Percentiles rank a stretch among this genome's conserved stretches.
phyloP scores from a whole-genome alignment of 2,888 invertebrate genomes.

The Yponomeuta cagnagella region DNA sequence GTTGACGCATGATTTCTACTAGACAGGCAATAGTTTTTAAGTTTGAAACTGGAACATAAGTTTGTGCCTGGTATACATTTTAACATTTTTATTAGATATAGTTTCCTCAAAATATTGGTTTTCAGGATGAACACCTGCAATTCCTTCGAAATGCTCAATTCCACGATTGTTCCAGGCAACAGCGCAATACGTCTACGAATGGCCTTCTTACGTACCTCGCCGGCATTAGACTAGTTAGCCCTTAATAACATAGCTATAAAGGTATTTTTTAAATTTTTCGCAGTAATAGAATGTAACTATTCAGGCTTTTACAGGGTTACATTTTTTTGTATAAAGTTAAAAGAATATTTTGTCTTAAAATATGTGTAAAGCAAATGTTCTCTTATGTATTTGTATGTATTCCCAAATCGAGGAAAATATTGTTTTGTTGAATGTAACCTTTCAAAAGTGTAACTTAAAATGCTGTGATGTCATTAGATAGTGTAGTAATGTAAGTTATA shows the following conservation, averaged over 20 bases:
- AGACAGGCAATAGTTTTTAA: too few relatives aligned
- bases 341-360: slow-evolving; percentile 2
- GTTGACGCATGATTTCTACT: too few relatives aligned
- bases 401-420: background rate
- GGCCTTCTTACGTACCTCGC: slow-evolving; percentile 54
- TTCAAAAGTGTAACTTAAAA: slow-evolving; percentile 24
- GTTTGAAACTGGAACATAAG: too few relatives aligned
- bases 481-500: slow-evolving; percentile 49
- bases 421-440: slow-evolving; percentile 7
- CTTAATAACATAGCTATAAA: slow-evolving; percentile 16
- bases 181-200: slow-evolving; percentile 48
- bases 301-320: background rate
- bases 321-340: background rate
- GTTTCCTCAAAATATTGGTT: too few relatives aligned
- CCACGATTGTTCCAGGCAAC: slow-evolving; percentile 39
- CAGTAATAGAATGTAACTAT: slow-evolving; percentile 20
- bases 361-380: slow-evolving; percentile 8
- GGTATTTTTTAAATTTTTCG: slow-evolving; percentile 22
- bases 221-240: slow-evolving; percentile 36
- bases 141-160: slow-evolving; percentile 8
- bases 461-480: slow-evolving; percentile 51
- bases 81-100: too few relatives aligned
- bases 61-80: too few relatives aligned
- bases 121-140: too few relatives aligned
- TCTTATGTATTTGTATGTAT: background rate